A percentile compares a stretch with the other conserved stretches of the same genome.
These are phyloP conservation scores for Papilio protenor DNA, from an alignment of 2,888 invertebrate species.

Conservation along the genomic window DNA sequence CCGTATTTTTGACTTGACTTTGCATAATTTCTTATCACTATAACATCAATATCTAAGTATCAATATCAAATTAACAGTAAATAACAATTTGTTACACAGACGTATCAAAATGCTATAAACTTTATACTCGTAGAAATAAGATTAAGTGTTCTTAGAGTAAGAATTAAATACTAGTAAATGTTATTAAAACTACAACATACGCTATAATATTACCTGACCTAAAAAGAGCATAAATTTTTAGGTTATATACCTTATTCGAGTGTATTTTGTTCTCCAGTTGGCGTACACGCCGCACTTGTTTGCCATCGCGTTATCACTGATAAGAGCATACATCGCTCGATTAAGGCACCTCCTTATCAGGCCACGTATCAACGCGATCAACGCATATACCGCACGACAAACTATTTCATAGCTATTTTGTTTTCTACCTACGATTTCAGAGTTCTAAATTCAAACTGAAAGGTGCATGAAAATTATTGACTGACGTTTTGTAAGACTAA, in stretches of 20 bases:
- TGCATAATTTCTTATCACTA: neutral
- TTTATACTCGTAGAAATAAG: neutral
- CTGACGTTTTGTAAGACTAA: neutral
- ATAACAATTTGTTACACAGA: neutral
- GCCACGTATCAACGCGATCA: slow-evolving; percentile 74
- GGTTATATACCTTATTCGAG: slow-evolving; percentile 61
- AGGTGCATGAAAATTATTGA: slow-evolving; percentile 4
- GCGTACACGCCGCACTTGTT: slow-evolving; percentile 70
- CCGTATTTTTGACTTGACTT: neutral
- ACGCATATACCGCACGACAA: slow-evolving; percentile 47
- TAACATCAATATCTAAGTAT: neutral
- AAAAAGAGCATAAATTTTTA: slow-evolving; percentile 36
- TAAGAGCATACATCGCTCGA: slow-evolving; percentile 78
- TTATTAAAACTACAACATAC: neutral
- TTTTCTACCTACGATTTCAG: slow-evolving; percentile 40
- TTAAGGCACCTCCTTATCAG: slow-evolving; percentile 68
- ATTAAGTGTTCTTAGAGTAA: neutral
- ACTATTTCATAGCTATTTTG: neutral
- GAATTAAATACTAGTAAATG: neutral
- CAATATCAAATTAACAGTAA: neutral
- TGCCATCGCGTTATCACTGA: slow-evolving; percentile 75
- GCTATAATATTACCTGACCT: neutral
- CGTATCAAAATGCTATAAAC: neutral
- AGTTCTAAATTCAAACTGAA: neutral
- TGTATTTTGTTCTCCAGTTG: slow-evolving; percentile 60